Evolutionary conservation across 2,113 vertebrate genomes (phyloP), one percentile per base, ranked within the genome.

Genomic region (Anarhynchus alexandrinus): DNA sequence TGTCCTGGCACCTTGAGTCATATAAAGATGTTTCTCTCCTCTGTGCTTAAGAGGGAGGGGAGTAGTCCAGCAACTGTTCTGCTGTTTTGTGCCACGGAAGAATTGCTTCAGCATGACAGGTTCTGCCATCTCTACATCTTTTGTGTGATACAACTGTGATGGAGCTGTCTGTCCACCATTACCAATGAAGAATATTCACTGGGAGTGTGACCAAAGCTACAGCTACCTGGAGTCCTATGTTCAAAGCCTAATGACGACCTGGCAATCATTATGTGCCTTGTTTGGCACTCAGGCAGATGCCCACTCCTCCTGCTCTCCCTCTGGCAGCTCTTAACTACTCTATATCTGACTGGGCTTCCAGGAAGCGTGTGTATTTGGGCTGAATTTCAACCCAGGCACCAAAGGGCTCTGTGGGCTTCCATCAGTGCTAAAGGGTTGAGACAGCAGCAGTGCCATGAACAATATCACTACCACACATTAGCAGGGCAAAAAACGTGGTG

Each of bases 361-460:
- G n/a, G 11, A 79, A 49, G 52, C 2, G 29, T 1, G 1, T 71
- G 11, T 54, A 5, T 67, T 93, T 1, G 2, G 38, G 42, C 38
- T 55, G 61, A 65, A 42, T 29, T 32, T 90, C 66, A 65, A 40
- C 82, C 27, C 15, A 34, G 51, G 8, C 12, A 82, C 27, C n/a
- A n/a, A 62, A 82, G 17, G 43, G 17, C 9, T 92, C 57, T 72
- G 6, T 51, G 45, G 58, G 34, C n/a, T 82, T 91, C 34, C 18
- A 30, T 57, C 45, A 25, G 26, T 23, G 43, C 55, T 64, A 29
- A 67, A 36, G 26, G 22, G 1, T 51, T 52, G 58, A 82, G 20
- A 47, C 5, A 88, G 32, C 12, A 74, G 27, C 17, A 71, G 22
- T 11, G 9, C 69, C 26, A 82, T 9, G 30, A 61, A 19, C 27